Base-by-base conservation (phyloP, 2,113 vertebrate species). In the Glaucidium brasilianum region DNA sequence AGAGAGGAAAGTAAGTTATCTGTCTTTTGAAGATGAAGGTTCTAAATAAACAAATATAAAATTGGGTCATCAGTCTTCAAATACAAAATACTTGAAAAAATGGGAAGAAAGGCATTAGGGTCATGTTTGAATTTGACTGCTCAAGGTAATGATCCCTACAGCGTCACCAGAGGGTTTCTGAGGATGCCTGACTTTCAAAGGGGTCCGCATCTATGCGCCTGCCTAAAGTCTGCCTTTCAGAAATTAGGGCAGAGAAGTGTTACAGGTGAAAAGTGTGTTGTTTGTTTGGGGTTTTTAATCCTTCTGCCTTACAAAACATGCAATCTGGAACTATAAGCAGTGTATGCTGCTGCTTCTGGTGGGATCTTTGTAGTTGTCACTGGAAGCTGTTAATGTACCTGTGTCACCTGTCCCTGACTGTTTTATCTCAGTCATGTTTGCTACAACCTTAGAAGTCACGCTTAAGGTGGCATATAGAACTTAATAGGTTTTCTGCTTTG, bases 141-240 rank as follows among this genome's bases (percentile, higher is more conserved):
- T 89, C 16, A 4, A 32, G 26, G 43, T 62, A 66, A 9, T 2
- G 4, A 14, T 41, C 19, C 34, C n/a, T 69, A 1, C 20, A 43
- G 35, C 25, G 43, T 49, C 66, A 52, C 37, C 37, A 34, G 32
- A 26, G 41, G 34, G 13, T 19, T 64, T 50, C 56, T 73, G 29
- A 88, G 69, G 85, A 17, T 12, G 27, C 29, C 7, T 12, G 43
- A 13, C 4, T 49, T 30, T 27, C 15, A 10, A 3, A 53, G 11
- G 12, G 4, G 15, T 25, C 39, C 2, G 1, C 2, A 12, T 30
- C 34, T 29, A 0, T 14, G 27, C 1, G 1, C 69, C n/a, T 74
- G 14, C 34, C 20, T 34, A 5, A 29, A 34, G 19, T 21, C 30
- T 49, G 34, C 37, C 58, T 68, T 49, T 43, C 29, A 82, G 53